Evolutionary conservation across 2,113 vertebrate species (phyloP).

Genomic region (Pseudorhombus dupliciocellatus): DNA sequence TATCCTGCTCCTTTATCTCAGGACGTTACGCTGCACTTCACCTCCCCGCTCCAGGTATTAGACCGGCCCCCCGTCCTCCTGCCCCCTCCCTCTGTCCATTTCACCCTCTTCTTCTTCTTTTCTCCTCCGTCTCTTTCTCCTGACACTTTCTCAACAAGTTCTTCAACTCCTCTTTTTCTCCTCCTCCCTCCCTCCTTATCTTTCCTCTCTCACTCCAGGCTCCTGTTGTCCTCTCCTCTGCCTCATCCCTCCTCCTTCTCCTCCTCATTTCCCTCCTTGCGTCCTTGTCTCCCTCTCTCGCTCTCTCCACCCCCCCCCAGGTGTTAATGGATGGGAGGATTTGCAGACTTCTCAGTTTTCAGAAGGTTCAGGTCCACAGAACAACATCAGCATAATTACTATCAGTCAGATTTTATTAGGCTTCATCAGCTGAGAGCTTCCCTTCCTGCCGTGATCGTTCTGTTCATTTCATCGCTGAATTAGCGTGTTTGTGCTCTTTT

Average conservation of each 20-base stretch:
- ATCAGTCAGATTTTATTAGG: constrained; percentile 72
- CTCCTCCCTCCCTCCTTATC: neutral
- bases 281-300: no score
- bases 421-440: constrained; percentile 63
- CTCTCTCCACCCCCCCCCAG: constrained; percentile 47
- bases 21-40: constrained; percentile 8
- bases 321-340: constrained; percentile 54
- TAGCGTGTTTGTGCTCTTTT: constrained; percentile 56
- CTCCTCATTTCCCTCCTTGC: neutral
- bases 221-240: neutral
- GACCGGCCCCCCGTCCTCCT: neutral
- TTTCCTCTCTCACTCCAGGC: neutral
- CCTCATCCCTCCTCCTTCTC: neutral
- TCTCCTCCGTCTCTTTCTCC: neutral
- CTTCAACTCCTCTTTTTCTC: neutral
- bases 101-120: neutral
- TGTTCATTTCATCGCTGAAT: constrained; percentile 60
- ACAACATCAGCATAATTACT: constrained; percentile 73
- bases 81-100: neutral
- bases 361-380: constrained; percentile 69
- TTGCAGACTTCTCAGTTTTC: constrained; percentile 66
- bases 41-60: constrained; percentile 53
- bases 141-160: no score
- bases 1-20: constrained; percentile 8
- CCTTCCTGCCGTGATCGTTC: constrained; percentile 39